Percentiles rank a stretch among this genome's conserved stretches.
Conservation (phyloP, 1,140 invertebrate genomes). For the Amyelois transitella region DNA sequence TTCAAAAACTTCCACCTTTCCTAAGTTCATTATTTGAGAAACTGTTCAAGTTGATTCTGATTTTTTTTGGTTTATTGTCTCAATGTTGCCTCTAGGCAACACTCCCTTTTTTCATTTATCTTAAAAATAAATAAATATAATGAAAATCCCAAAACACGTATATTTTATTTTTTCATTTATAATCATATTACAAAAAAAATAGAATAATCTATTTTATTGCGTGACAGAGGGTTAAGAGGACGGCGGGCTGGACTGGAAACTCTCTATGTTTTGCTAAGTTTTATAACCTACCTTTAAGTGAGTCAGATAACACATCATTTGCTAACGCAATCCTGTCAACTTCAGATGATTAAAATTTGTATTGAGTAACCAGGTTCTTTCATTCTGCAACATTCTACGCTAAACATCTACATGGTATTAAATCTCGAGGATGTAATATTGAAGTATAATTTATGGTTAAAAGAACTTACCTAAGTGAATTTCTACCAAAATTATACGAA, state of each 20-base stretch:
- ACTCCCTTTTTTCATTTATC: slow-evolving; percentile 1
- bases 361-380: too few relatives aligned
- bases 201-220: background rate
- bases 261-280: background rate
- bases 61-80: slow-evolving; percentile 2
- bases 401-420: too few relatives aligned
- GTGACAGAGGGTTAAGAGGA: background rate
- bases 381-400: too few relatives aligned
- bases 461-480: too few relatives aligned
- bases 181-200: background rate
- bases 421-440: too few relatives aligned
- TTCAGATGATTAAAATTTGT: too few relatives aligned
- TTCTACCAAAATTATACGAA: too few relatives aligned
- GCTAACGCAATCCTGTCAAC: too few relatives aligned
- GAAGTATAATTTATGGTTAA: too few relatives aligned
- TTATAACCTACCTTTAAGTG: too few relatives aligned
- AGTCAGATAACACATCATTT: too few relatives aligned
- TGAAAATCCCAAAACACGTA: slow-evolving; percentile 5
- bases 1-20: slow-evolving; percentile 9
- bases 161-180: background rate
- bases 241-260: too few relatives aligned
- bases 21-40: background rate
- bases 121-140: slow-evolving; percentile 8
- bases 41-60: background rate
- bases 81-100: slow-evolving; percentile 9